Conservation (phyloP, 2,113 vertebrate genomes). For the Tricholaema leucomelas region DNA sequence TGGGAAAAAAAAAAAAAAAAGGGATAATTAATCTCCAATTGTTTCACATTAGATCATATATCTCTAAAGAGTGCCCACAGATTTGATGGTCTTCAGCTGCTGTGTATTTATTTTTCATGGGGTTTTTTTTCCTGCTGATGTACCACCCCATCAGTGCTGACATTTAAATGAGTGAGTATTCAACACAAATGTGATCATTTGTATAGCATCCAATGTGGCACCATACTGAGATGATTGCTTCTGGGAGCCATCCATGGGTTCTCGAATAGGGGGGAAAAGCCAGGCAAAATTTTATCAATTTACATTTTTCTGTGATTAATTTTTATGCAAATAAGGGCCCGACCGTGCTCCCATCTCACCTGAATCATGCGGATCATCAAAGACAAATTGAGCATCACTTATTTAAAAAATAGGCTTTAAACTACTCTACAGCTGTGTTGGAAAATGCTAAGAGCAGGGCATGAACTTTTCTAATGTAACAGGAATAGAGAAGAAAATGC, state of each 20-base stretch:
- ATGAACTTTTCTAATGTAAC: constrained; percentile 83
- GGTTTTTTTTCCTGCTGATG: constrained; percentile 76
- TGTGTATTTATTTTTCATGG: constrained; percentile 79
- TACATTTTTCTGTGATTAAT: constrained; percentile 94
- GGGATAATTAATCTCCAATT: constrained; percentile 93
- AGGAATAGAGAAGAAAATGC: constrained; percentile 79
- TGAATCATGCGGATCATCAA: constrained; percentile 90
- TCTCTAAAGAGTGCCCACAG: constrained; percentile 78
- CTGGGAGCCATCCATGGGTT: constrained; percentile 82
- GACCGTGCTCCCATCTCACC: constrained; percentile 87
- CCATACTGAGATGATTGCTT: constrained; percentile 96
- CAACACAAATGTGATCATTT: constrained; percentile 93
- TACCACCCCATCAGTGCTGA: constrained; percentile 89
- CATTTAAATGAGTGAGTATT: constrained; percentile 98
- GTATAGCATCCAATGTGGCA: constrained; percentile 87
- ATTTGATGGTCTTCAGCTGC: constrained; percentile 84
- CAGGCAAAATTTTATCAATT: constrained; percentile 90
- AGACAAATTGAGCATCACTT: constrained; percentile 89
- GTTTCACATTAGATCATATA: constrained; percentile 90
- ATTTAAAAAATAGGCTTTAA: constrained; percentile 89
- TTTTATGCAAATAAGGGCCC: constrained; percentile 90
- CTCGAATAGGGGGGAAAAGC: constrained; percentile 82
- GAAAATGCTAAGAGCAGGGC: constrained; percentile 83
- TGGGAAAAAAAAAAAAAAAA: constrained; percentile 77
- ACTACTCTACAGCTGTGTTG: constrained; percentile 87